A percentile compares a stretch with the other conserved stretches of the same genome.
Evolutionary conservation across 2,888 invertebrate genomes (phyloP).

Genomic region (Dexiosoma caninum): DNA sequence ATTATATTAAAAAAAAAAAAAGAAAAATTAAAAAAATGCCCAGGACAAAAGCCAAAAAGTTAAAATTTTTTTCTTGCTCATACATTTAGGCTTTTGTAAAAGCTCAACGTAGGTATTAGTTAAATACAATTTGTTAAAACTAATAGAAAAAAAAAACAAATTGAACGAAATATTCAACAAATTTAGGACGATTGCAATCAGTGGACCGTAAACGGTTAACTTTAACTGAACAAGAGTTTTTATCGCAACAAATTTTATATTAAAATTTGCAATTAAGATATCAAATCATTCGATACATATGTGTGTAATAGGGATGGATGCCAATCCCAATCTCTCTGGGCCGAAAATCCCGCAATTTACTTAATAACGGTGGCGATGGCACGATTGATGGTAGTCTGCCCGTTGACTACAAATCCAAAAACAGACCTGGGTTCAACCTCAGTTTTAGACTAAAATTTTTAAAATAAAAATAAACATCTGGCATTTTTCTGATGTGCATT

Average conservation of each 20-base stretch:
- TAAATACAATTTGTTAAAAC: constrained; percentile 7
- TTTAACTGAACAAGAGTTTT: neutral
- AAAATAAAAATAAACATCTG: too few relatives aligned
- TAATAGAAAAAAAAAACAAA: constrained; percentile 17
- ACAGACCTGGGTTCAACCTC: too few relatives aligned
- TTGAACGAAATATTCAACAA: neutral
- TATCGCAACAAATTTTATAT: neutral
- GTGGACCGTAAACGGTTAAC: constrained; percentile 5
- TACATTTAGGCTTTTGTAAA: neutral
- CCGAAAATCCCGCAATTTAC: too few relatives aligned
- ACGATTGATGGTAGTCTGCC: too few relatives aligned
- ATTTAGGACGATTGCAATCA: neutral
- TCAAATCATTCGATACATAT: neutral
- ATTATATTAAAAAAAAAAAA: neutral
- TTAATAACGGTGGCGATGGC: too few relatives aligned
- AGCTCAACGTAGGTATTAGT: neutral
- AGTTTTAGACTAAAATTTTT: too few relatives aligned
- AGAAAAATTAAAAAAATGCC: neutral
- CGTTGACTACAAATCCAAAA: too few relatives aligned
- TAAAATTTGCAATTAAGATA: neutral
- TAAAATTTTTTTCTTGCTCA: neutral
- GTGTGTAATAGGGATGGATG: too few relatives aligned
- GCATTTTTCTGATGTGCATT: too few relatives aligned
- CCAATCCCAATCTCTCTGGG: too few relatives aligned
- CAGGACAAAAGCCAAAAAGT: constrained; percentile 16